A percentile compares a stretch with the other conserved stretches of the same genome.
Conservation (phyloP, 2,888 invertebrate species). For the Piscicola geometra region DNA sequence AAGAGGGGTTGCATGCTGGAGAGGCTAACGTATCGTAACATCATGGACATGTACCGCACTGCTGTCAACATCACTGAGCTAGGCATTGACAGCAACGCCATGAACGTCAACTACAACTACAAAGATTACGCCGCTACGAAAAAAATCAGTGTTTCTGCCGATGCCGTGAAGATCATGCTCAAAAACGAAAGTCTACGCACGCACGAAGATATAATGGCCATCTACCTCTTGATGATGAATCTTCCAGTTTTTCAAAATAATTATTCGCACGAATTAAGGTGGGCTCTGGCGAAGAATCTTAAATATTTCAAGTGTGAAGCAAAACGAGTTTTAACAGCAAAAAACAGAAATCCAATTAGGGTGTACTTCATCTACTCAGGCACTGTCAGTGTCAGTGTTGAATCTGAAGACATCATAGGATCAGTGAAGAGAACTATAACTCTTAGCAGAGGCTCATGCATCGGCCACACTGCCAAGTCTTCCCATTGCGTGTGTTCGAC, state of each 20-base stretch:
- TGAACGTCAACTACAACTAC: slow-evolving; percentile 27
- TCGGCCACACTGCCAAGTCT: slow-evolving; percentile 27
- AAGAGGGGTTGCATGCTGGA: slow-evolving; percentile 28
- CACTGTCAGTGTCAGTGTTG: slow-evolving; percentile 24
- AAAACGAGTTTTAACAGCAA: slow-evolving; percentile 19
- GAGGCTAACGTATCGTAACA: slow-evolving; percentile 25
- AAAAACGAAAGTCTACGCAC: slow-evolving; percentile 18
- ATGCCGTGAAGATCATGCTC: slow-evolving; percentile 29
- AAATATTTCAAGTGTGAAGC: slow-evolving; percentile 29
- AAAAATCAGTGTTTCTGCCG: slow-evolving; percentile 5
- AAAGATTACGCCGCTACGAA: slow-evolving; percentile 29
- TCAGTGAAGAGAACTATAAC: slow-evolving; percentile 11
- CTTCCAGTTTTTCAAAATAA: slow-evolving; percentile 30
- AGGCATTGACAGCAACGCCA: background rate
- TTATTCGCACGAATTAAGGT: slow-evolving; percentile 13
- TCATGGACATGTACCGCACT: slow-evolving; percentile 29
- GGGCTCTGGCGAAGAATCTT: slow-evolving; percentile 25
- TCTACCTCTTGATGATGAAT: slow-evolving; percentile 29
- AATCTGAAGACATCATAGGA: background rate
- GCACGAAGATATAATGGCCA: slow-evolving; percentile 32
- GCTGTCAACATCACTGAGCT: slow-evolving; percentile 16
- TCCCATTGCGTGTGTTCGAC: slow-evolving; percentile 24
- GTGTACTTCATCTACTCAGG: slow-evolving; percentile 31
- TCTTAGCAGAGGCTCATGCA: slow-evolving; percentile 22
- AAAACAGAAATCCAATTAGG: slow-evolving; percentile 26